phyloP scores from a whole-genome alignment of 2,797 vertebrate species.

The Momotus momota region DNA sequence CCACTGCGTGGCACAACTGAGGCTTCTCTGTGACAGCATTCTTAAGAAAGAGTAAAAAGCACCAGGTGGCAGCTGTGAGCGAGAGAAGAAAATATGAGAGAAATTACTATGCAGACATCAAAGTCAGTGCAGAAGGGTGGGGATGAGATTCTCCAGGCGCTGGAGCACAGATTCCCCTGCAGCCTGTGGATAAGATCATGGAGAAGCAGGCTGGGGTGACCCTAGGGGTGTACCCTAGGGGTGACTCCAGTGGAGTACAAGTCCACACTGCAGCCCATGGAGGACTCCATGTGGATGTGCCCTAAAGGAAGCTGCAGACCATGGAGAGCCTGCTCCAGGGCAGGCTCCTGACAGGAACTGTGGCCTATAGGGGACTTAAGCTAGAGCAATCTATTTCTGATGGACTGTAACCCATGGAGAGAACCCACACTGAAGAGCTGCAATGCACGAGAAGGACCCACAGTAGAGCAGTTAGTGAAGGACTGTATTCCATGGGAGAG shows the following conservation, averaged over 20 bases:
- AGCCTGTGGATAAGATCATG: neutral
- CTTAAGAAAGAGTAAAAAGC: neutral
- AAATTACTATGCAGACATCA: neutral
- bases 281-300: neutral
- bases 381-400: neutral
- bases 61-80: neutral
- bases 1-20: neutral
- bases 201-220: neutral
- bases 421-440: neutral
- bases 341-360: neutral
- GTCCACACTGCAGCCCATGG: neutral
- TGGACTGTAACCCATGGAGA: rapidly evolving
- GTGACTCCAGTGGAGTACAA: neutral
- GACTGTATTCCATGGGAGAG: neutral
- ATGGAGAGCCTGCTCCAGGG: neutral
- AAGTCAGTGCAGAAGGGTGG: neutral
- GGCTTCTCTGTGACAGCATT: neutral
- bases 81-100: neutral
- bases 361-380: rapidly evolving
- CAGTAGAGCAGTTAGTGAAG: neutral
- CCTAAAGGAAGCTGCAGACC: neutral
- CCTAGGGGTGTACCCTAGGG: too few species aligned
- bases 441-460: rapidly evolving
- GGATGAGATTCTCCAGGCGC: rapidly evolving
- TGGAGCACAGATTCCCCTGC: neutral